These are phyloP conservation scores for Macrotrachela quadricornifera DNA, from an alignment of 1,140 invertebrate genomes.

Conservation along the genomic window DNA sequence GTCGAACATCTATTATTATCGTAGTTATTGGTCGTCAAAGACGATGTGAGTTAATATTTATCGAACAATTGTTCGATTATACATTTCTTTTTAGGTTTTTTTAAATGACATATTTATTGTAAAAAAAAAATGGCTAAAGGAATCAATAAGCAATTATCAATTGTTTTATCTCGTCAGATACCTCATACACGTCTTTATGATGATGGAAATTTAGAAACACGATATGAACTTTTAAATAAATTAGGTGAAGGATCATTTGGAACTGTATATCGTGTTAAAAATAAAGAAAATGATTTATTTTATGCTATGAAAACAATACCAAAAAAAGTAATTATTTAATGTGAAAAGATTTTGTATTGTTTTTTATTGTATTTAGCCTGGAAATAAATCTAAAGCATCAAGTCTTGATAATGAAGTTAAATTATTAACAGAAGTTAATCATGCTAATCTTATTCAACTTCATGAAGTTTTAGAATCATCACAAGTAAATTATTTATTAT, in stretches of 20 bases:
- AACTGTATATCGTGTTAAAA: conserved; percentile 29
- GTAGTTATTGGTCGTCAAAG: too few species aligned
- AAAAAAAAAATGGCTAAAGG: too few species aligned
- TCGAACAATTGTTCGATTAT: too few species aligned
- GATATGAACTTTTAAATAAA: conserved; percentile 17
- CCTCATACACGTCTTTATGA: too few species aligned
- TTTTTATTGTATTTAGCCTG: conserved; percentile 18
- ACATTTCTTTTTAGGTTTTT: too few species aligned
- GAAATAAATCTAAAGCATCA: conserved; percentile 19
- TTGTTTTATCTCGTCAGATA: too few species aligned
- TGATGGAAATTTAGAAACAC: too few species aligned
- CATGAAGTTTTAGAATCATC: conserved; percentile 34
- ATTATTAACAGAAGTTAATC: conserved; percentile 35
- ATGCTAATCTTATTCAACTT: conserved; percentile 35
- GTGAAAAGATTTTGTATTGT: neutral
- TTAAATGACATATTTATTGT: too few species aligned
- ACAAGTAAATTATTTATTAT: neutral
- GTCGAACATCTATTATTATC: too few species aligned
- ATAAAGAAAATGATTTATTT: conserved; percentile 20
- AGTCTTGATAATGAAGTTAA: conserved; percentile 33
- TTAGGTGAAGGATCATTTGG: conserved; percentile 37
- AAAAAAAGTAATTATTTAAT: conserved; percentile 31
- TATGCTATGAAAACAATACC: conserved; percentile 37
- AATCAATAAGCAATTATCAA: too few species aligned
- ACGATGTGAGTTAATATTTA: too few species aligned